Conservation (phyloP, 1,140 invertebrate species). For the Helicoverpa zea region DNA sequence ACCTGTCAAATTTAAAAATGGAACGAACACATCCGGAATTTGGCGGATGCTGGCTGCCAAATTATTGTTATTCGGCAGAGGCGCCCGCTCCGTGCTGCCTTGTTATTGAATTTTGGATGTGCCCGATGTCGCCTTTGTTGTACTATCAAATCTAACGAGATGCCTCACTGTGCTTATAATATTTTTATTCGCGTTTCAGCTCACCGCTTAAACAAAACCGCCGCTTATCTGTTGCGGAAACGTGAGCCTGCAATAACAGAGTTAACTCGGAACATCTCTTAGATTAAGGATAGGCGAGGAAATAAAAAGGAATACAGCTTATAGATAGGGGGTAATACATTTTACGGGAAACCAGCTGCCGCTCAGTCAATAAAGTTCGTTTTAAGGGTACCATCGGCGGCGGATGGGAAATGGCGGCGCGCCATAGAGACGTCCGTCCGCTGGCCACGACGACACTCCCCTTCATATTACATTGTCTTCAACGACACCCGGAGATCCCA, state of each 20-base stretch:
- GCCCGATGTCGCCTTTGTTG: constrained; percentile 76
- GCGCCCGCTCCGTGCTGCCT: constrained; percentile 65
- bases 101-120: constrained; percentile 83
- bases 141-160: constrained; percentile 73
- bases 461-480: constrained; percentile 57
- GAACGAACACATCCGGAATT: constrained; percentile 82
- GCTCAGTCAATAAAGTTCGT: constrained; percentile 68
- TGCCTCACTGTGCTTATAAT: constrained; percentile 33
- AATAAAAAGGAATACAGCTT: constrained; percentile 39
- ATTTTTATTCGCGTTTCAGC: constrained; percentile 35
- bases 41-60: constrained; percentile 79
- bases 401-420: constrained; percentile 57
- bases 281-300: constrained; percentile 34
- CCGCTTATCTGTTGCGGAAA: constrained; percentile 31
- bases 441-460: constrained; percentile 41
- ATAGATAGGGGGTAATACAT: constrained; percentile 59
- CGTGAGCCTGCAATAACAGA: constrained; percentile 33
- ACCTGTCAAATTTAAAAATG: constrained; percentile 86
- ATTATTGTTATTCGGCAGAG: constrained; percentile 83
- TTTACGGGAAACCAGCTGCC: constrained; percentile 65
- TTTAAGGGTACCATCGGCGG: constrained; percentile 62
- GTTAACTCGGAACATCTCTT: constrained; percentile 9
- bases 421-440: constrained; percentile 44
- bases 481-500: constrained; percentile 52
- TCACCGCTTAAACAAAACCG: constrained; percentile 25